Conservation (phyloP, 2,113 vertebrate species). For the Oncorhynchus mykiss region DNA sequence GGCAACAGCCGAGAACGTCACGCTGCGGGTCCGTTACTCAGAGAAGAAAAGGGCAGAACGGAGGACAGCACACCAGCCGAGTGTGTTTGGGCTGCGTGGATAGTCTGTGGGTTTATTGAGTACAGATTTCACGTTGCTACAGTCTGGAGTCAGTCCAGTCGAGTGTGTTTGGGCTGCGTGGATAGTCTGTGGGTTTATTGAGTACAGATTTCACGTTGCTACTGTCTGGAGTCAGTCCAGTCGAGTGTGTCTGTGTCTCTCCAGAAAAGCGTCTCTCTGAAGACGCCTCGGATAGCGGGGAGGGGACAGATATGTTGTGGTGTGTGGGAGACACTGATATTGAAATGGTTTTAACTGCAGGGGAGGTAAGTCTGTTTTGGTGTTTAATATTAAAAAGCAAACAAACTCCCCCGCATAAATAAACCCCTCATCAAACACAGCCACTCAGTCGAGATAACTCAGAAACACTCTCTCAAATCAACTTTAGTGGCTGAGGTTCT, state of each 20-base stretch:
- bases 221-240: constrained; percentile 10
- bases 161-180: no score
- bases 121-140: constrained; percentile 3
- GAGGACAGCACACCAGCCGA: no score
- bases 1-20: no score
- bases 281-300: background rate
- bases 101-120: constrained; percentile 12
- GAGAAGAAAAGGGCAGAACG: no score
- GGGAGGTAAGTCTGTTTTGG: background rate
- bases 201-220: background rate
- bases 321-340: background rate
- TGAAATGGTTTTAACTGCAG: background rate
- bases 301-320: background rate
- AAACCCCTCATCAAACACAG: background rate
- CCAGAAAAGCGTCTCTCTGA: background rate
- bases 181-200: constrained; percentile 11
- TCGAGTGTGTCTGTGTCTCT: no score
- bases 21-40: no score
- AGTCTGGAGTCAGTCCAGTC: constrained; percentile 7
- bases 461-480: background rate
- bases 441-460: background rate
- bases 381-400: constrained; percentile 18
- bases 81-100: background rate
- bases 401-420: background rate
- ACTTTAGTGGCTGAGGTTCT: background rate